Conservation (phyloP, 1,140 invertebrate species). For the Apis cerana region DNA sequence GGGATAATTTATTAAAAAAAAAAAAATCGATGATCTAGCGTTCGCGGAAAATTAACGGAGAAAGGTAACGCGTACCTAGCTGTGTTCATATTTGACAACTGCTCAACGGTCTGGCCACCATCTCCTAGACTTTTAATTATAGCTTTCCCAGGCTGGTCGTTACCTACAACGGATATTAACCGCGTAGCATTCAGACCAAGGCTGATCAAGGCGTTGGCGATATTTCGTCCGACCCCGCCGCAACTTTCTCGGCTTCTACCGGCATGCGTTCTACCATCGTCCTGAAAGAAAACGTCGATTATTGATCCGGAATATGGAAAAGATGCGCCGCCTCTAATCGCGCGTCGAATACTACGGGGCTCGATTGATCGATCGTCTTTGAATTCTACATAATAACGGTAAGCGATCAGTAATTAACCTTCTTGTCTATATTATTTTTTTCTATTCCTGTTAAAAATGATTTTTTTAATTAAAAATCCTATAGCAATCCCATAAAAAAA, state of each 20-base stretch:
- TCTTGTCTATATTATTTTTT: background rate
- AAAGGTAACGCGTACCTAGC: slow-evolving; percentile 70
- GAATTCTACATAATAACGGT: slow-evolving; percentile 16
- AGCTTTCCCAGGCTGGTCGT: slow-evolving; percentile 83
- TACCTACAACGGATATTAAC: slow-evolving; percentile 91
- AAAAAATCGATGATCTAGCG: background rate
- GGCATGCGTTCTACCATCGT: slow-evolving; percentile 89
- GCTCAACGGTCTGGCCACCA: slow-evolving; percentile 70
- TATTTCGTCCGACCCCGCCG: slow-evolving; percentile 95
- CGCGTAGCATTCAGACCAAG: slow-evolving; percentile 84
- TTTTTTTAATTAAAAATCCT: no score
- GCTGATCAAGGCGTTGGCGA: slow-evolving; percentile 91
- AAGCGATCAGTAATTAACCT: background rate
- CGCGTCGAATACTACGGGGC: slow-evolving; percentile 11
- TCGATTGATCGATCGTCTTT: slow-evolving; percentile 38
- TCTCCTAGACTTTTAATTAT: slow-evolving; percentile 81
- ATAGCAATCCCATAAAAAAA: background rate
- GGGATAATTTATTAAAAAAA: background rate
- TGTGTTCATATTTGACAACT: slow-evolving; percentile 71
- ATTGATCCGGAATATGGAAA: slow-evolving; percentile 47
- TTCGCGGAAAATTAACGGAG: background rate
- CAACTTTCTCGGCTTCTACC: slow-evolving; percentile 84
- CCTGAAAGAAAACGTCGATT: slow-evolving; percentile 79
- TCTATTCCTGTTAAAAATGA: background rate
- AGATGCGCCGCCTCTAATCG: slow-evolving; percentile 47